Percentiles rank a stretch among this genome's conserved stretches.
Conservation (phyloP, 2,888 invertebrate species). For the Lepidonotus clava region DNA sequence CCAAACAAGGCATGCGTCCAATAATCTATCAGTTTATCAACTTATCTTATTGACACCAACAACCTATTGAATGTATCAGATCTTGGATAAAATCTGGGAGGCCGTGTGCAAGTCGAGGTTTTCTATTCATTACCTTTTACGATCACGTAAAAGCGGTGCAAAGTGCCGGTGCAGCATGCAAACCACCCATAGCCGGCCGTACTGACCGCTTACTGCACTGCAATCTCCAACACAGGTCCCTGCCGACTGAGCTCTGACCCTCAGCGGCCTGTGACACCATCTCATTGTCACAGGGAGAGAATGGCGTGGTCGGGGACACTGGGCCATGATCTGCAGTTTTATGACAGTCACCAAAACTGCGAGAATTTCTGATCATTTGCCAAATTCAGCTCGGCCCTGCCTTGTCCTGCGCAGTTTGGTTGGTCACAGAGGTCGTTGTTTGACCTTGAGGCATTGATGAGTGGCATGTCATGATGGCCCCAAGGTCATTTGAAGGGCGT, state of each 20-base stretch:
- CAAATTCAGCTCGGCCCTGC: not conserved
- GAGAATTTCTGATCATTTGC: not conserved
- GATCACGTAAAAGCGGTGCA: not conserved
- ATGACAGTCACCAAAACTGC: too few relatives aligned
- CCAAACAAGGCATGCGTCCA: too few relatives aligned
- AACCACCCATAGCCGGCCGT: not conserved
- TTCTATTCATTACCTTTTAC: not conserved
- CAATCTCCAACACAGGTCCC: not conserved
- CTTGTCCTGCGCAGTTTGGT: not conserved
- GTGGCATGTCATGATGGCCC: not conserved
- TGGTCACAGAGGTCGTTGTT: not conserved
- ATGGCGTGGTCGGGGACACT: not conserved
- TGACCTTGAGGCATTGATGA: not conserved
- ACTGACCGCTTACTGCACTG: conserved; percentile 2
- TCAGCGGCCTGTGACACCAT: not conserved
- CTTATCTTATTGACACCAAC: too few relatives aligned
- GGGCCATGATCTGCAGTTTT: not conserved
- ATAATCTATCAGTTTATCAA: too few relatives aligned
- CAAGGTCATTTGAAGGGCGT: not conserved
- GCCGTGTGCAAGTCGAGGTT: not conserved
- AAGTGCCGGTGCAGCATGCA: not conserved
- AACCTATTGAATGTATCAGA: too few relatives aligned
- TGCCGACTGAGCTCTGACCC: not conserved
- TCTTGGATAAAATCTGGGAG: too few relatives aligned
- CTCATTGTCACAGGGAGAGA: not conserved